Base-by-base conservation (phyloP, 1,140 invertebrate genomes). In the Chrysomallon squamiferum region DNA sequence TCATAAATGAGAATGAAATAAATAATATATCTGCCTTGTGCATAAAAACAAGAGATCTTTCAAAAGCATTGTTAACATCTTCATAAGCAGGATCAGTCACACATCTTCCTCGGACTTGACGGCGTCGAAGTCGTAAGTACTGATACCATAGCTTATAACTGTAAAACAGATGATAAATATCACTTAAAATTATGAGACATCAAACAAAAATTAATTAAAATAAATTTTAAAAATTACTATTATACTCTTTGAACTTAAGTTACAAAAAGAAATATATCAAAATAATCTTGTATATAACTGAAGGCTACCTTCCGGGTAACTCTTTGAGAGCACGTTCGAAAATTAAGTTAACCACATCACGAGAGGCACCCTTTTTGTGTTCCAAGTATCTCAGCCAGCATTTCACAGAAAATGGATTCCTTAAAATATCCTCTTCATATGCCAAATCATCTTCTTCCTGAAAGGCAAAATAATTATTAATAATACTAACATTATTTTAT, bases 61-160 rank as follows among this genome's bases (percentile, higher is more conserved):
- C 97, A 87, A 96, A 98, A 13, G 93, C 93, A 88, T 96, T 97
- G 79, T 97, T 97, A 0, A 97, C 92, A 89, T 96, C 92, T 87
- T 97, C 95, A 86, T 92, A 97, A 38, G 89, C 88, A 9, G 93
- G 90, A 88, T 98, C 94, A 59, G 89, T 93, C 54, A 96, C 91
- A 79, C 92, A 93, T 58, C 90, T 88, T 0, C 90, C 91, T 81
- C 93, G 92, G 18, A 96, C 89, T 84, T 97, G 95, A 76, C 88
- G 89, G 68, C 94, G 88, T 73, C 95, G 88, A 49, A 95, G 88
- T 76, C 92, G 92, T 49, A 99, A 86, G 85, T 99, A 99, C 80
- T 93, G 93, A 81, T 98, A 95, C 97, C 97, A 99, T 45, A 99
- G 86, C 85, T 99, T 99, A 82, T 99, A 99, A 78, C 96, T 98